phyloP scores from a whole-genome alignment of 2,797 vertebrate species.

The Chiloscyllium punctatum region DNA sequence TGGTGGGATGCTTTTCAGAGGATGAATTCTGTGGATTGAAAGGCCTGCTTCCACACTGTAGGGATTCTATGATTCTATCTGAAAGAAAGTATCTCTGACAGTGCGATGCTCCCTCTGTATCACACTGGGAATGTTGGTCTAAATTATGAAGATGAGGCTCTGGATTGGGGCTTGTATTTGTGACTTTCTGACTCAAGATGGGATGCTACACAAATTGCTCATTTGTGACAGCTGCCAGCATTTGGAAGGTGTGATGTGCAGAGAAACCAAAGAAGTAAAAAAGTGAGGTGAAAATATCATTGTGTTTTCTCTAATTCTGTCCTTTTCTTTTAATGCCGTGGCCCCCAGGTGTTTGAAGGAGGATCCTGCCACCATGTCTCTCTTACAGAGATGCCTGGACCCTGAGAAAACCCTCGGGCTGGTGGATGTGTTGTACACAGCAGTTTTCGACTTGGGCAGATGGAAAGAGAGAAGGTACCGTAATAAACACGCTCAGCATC shows the following conservation, averaged over 20 bases:
- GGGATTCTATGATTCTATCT: too few species aligned
- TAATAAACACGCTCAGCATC: neutral
- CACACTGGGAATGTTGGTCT: neutral
- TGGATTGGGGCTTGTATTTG: neutral
- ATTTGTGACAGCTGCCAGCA: too few species aligned
- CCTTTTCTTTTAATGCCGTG: neutral
- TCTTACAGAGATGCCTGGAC: conserved; percentile 91
- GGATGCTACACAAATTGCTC: neutral
- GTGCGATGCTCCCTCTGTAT: neutral
- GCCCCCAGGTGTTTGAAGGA: conserved; percentile 89
- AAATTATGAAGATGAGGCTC: neutral
- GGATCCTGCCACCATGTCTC: conserved; percentile 96
- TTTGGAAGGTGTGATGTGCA: neutral
- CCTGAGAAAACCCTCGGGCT: conserved; percentile 92
- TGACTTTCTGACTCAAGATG: neutral
- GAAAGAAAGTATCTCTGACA: neutral
- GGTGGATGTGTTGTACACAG: conserved; percentile 92
- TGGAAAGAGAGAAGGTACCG: conserved; percentile 90
- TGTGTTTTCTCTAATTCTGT: neutral
- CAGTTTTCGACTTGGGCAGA: conserved; percentile 82
- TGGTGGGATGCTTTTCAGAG: too few species aligned
- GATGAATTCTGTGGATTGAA: too few species aligned
- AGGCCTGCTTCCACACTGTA: too few species aligned
- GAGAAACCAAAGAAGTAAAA: neutral
- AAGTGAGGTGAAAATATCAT: neutral